phyloP scores from a whole-genome alignment of 2,797 vertebrate species.

The Semotilus atromaculatus region DNA sequence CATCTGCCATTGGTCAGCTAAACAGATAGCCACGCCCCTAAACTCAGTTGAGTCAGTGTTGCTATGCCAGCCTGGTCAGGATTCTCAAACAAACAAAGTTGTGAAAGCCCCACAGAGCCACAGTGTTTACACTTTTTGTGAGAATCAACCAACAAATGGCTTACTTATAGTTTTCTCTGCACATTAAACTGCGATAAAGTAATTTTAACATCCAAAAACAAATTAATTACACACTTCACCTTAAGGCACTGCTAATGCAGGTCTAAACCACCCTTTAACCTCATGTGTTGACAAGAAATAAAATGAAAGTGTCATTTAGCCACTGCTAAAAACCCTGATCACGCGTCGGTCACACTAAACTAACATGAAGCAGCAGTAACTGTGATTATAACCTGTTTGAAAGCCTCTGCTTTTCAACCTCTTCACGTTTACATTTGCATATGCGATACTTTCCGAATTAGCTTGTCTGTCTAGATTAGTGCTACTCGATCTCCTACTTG shows the following conservation, averaged over 20 bases:
- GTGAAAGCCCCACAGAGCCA: background rate
- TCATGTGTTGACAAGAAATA: constrained; percentile 40
- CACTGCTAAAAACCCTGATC: background rate
- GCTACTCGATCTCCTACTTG: constrained; percentile 20
- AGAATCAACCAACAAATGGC: background rate
- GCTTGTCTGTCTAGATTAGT: constrained; percentile 50
- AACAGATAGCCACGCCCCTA: background rate
- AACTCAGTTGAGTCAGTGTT: background rate
- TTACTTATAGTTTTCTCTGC: background rate
- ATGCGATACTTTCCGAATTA: constrained; percentile 40
- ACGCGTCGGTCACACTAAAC: constrained; percentile 25
- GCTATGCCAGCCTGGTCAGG: background rate
- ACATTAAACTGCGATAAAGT: background rate
- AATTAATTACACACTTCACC: constrained; percentile 35
- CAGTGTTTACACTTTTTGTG: background rate
- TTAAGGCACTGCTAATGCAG: constrained; percentile 32
- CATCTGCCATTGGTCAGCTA: constrained; percentile 7
- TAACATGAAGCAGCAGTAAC: constrained; percentile 40
- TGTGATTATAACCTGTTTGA: constrained; percentile 22
- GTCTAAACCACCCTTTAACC: constrained; percentile 23
- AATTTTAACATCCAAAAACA: background rate
- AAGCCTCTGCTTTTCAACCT: constrained; percentile 29
- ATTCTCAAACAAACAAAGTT: constrained; percentile 4
- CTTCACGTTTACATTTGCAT: constrained; percentile 46
- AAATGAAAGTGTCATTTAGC: constrained; percentile 50